Conservation (phyloP, 2,113 vertebrate species). For the Chaetops frenatus region DNA sequence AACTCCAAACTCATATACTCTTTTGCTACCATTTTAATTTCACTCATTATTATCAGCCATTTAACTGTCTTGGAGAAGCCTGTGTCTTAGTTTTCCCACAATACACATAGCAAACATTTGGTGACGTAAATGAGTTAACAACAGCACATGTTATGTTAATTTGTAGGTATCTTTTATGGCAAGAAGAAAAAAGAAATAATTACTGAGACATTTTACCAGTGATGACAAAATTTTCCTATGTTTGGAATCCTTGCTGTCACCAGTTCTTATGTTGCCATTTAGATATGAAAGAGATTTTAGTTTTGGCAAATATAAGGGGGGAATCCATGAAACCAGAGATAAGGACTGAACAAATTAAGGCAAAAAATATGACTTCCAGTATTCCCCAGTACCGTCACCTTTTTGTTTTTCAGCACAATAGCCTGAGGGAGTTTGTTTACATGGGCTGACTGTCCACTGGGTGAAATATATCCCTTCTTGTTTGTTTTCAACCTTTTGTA, state of each 20-base stretch:
- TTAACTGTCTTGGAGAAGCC: neutral
- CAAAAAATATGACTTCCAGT: neutral
- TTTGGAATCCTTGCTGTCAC: neutral
- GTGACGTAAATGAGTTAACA: neutral
- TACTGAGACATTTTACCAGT: neutral
- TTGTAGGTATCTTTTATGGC: neutral
- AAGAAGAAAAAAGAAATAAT: neutral
- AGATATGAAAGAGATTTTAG: neutral
- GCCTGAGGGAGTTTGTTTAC: neutral
- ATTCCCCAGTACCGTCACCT: neutral
- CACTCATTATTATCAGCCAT: neutral
- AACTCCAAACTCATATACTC: neutral
- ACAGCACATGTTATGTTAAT: neutral
- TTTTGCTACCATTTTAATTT: neutral
- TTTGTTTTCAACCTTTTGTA: neutral
- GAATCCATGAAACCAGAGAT: neutral
- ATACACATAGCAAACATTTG: neutral
- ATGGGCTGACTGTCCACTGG: neutral
- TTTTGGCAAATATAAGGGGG: neutral
- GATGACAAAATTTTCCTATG: neutral
- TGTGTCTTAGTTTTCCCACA: neutral
- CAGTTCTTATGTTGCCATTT: neutral
- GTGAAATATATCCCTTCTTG: neutral
- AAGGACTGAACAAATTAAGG: neutral
- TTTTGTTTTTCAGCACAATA: neutral